Conservation (phyloP, 2,888 invertebrate species). For the Drosophila setosimentum region DNA sequence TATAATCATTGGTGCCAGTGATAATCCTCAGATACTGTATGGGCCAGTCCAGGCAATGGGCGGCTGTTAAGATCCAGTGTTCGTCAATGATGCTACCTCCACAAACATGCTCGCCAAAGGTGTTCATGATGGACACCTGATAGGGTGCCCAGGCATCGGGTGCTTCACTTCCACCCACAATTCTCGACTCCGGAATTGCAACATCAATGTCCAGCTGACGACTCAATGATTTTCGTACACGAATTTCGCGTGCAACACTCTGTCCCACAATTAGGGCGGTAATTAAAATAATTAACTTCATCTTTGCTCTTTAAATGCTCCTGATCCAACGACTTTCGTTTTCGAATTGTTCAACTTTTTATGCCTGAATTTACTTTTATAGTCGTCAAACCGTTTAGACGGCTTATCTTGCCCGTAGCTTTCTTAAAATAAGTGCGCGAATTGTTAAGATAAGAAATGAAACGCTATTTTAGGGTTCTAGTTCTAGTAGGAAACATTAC, state of each 20-base stretch:
- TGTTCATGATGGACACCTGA: conserved; percentile 83
- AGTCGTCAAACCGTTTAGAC: conserved; percentile 22
- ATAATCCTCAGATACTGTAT: conserved; percentile 73
- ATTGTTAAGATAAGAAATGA: conserved; percentile 47
- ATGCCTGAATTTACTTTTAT: conserved; percentile 57
- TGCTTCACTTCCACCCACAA: conserved; percentile 74
- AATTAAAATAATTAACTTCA: conserved; percentile 50
- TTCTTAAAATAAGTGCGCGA: conserved; percentile 47
- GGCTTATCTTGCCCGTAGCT: conserved; percentile 53
- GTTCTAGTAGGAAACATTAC: conserved; percentile 65
- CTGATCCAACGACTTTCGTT: conserved; percentile 32
- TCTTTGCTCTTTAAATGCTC: conserved; percentile 28
- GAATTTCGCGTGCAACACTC: conserved; percentile 30
- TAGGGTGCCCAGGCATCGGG: conserved; percentile 75
- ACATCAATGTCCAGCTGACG: conserved; percentile 48
- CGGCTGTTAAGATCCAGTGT: conserved; percentile 82
- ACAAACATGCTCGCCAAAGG: conserved; percentile 80
- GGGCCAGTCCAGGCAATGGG: conserved; percentile 81
- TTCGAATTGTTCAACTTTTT: conserved; percentile 42
- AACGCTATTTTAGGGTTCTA: conserved; percentile 52
- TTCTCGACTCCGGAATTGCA: conserved; percentile 52
- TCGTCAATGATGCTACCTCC: conserved; percentile 81
- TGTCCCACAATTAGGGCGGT: conserved; percentile 30
- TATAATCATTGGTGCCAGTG: conserved; percentile 77
- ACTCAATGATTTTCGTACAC: conserved; percentile 3